Base-by-base conservation (phyloP, 2,797 vertebrate genomes). In the Trachurus trachurus region DNA sequence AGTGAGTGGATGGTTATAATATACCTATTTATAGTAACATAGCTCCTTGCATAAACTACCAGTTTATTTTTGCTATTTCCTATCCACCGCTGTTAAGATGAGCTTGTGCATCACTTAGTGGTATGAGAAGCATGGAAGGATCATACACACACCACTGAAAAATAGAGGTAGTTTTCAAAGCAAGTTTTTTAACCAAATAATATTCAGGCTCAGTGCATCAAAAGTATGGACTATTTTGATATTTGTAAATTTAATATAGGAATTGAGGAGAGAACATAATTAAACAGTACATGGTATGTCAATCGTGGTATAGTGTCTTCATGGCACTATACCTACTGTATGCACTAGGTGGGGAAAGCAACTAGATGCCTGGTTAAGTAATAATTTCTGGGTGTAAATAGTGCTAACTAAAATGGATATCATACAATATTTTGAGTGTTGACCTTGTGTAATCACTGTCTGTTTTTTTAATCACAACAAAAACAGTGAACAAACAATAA, bases 1-100 rank as follows among this genome's bases (percentile, higher is more conserved):
- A 99, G 98, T 99, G 85, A 97, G 98, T 94, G 40, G 61, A 84
- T 50, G 49, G 45, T 11, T 26, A 52, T 45, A 57, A 44, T 9
- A n/a, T 22, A n/a, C 12, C 8, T 50, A n/a, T 65, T 50, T 58
- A 62, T 17, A 58, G 58, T 31, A 39, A 50, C 59, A 71, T 4
- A 49, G 16, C 49, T 66, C 9, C 3, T 15, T 53, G n/a, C 49
- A 44, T 13, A 81, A 71, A 61, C 57, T 21, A 12, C 4, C 6
- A 12, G 56, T 74, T 45, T 44, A 13, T 15, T 44, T 12, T 44
- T 44, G 34, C 52, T 66, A 50, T 12, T 11, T 56, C 52, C 22
- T 5, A 6, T n/a, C n/a, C n/a, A n/a, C n/a, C n/a, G n/a, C n/a
- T 31, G 26, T 59, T 39, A 37, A 22, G 16, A 76, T 58, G n/a